Evolutionary conservation across 2,113 vertebrate genomes (phyloP).

Genomic region (Pituophis catenifer): DNA sequence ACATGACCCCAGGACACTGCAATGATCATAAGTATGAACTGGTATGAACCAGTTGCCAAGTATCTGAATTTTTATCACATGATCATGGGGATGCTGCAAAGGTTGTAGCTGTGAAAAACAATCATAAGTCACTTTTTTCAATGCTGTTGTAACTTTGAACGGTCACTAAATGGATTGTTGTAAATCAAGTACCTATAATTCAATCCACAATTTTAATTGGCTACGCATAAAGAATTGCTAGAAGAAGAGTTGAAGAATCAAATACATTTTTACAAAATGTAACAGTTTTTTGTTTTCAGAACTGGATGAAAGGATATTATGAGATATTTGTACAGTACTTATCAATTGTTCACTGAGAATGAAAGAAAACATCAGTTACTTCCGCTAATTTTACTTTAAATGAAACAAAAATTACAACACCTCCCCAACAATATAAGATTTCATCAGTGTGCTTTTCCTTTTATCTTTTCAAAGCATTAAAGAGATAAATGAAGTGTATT

Average conservation of each 20-base stretch:
- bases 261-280: neutral
- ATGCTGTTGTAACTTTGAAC: too few species aligned
- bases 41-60: too few species aligned
- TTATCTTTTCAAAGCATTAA: neutral
- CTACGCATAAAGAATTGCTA: neutral
- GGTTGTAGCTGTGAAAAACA: too few species aligned
- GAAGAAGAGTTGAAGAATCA: neutral
- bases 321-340: constrained; percentile 14
- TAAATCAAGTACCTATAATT: neutral
- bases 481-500: neutral
- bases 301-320: constrained; percentile 28
- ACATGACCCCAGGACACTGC: too few species aligned
- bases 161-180: too few species aligned
- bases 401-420: neutral
- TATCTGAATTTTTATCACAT: too few species aligned
- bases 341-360: constrained; percentile 41
- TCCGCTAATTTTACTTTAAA: neutral
- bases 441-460: neutral
- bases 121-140: too few species aligned
- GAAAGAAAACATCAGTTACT: constrained; percentile 16
- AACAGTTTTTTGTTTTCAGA: constrained; percentile 50
- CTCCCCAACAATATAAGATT: neutral
- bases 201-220: neutral
- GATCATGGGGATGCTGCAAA: too few species aligned
- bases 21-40: too few species aligned